Conservation (phyloP, 1,140 invertebrate species). For the Hycleus cichorii region DNA sequence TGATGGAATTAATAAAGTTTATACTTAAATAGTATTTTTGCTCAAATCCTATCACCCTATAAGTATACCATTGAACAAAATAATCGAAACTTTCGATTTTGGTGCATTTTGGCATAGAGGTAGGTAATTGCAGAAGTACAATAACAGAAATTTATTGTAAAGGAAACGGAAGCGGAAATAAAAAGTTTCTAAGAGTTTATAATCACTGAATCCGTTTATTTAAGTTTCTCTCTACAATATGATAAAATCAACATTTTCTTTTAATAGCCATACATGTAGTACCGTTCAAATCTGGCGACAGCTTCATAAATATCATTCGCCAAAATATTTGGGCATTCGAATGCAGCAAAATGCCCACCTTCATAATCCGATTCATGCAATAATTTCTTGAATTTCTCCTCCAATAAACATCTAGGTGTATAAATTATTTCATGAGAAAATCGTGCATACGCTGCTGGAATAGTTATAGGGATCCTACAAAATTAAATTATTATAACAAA, state of each 20-base stretch:
- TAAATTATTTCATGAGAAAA: slow-evolving; percentile 59
- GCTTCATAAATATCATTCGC: slow-evolving; percentile 51
- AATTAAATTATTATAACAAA: slow-evolving; percentile 46
- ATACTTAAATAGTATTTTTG: background rate
- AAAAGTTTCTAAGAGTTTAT: too few relatives aligned
- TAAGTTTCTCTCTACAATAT: too few relatives aligned
- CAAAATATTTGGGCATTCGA: slow-evolving; percentile 66
- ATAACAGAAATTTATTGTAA: too few relatives aligned
- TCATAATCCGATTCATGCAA: slow-evolving; percentile 53
- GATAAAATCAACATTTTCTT: too few relatives aligned
- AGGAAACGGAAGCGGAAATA: too few relatives aligned
- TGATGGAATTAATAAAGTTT: background rate
- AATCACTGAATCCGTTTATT: too few relatives aligned
- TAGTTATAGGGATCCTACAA: slow-evolving; percentile 53
- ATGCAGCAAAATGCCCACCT: slow-evolving; percentile 81
- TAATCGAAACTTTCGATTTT: too few relatives aligned
- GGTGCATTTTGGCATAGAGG: too few relatives aligned
- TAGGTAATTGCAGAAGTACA: too few relatives aligned
- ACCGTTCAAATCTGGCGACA: slow-evolving; percentile 1
- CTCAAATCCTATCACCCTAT: too few relatives aligned
- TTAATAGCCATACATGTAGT: too few relatives aligned
- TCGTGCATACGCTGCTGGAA: slow-evolving; percentile 57
- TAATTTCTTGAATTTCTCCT: slow-evolving; percentile 54
- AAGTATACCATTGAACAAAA: too few relatives aligned
- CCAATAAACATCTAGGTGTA: slow-evolving; percentile 50